A percentile compares a stretch with the other conserved stretches of the same genome.
Evolutionary conservation across 2,888 invertebrate species (phyloP).

Genomic region (Andrena haemorrhoa): DNA sequence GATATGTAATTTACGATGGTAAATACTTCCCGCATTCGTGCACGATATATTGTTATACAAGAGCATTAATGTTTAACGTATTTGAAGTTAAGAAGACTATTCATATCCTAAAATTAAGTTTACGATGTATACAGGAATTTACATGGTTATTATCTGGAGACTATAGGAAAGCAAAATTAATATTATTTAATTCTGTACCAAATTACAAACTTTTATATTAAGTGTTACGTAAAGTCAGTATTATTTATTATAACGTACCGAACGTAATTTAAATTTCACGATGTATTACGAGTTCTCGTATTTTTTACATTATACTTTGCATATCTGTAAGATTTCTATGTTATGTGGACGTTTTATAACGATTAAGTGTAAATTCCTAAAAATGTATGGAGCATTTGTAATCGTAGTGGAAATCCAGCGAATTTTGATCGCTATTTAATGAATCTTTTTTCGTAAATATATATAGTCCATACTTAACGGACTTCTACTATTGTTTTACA

Average conservation of each 20-base stretch:
- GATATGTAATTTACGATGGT: neutral
- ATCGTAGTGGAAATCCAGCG: neutral
- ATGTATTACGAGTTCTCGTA: constrained; percentile 13
- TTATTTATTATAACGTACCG: constrained; percentile 46
- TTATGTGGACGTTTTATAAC: neutral
- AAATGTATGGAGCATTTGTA: constrained; percentile 1
- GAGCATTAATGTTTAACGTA: constrained; percentile 8
- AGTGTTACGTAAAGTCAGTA: constrained; percentile 34
- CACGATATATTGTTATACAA: constrained; percentile 18
- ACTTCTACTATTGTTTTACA: neutral
- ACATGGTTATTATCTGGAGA: neutral
- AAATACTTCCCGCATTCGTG: constrained; percentile 23
- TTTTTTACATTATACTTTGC: constrained; percentile 18
- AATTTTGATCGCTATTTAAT: constrained; percentile 21
- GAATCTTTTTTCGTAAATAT: constrained; percentile 14
- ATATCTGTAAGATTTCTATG: constrained; percentile 17
- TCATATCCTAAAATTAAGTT: constrained; percentile 9
- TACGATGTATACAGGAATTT: constrained; percentile 17
- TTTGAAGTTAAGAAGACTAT: constrained; percentile 23
- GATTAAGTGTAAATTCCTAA: constrained; percentile 9
- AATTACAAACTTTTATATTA: constrained; percentile 16
- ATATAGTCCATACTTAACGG: constrained; percentile 1
- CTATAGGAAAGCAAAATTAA: constrained; percentile 5
- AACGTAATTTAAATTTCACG: constrained; percentile 27
- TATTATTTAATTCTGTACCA: constrained; percentile 16